phyloP scores from a whole-genome alignment of 2,888 invertebrate genomes.

The Cephus pulcher region DNA sequence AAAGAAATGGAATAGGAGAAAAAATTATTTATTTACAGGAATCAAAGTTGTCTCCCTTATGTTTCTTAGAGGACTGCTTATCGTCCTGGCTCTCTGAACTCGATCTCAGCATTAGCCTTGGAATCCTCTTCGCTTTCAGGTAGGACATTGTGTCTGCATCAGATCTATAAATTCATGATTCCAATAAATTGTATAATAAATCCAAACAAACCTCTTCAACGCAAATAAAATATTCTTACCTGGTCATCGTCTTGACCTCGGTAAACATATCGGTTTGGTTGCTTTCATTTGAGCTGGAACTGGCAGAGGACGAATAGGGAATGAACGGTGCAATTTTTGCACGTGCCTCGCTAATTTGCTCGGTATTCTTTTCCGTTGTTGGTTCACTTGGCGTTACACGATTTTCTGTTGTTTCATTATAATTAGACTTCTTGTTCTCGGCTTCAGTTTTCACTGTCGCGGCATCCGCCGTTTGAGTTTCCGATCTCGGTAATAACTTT shows the following conservation, averaged over 20 bases:
- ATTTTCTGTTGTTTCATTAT: slow-evolving; percentile 27
- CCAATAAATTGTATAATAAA: slow-evolving; percentile 11
- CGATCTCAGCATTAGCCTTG: slow-evolving; percentile 52
- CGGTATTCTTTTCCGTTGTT: slow-evolving; percentile 11
- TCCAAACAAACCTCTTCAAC: background rate
- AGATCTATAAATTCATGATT: slow-evolving; percentile 41
- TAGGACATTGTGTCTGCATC: slow-evolving; percentile 53
- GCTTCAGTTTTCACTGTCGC: slow-evolving; percentile 34
- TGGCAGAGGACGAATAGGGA: slow-evolving; percentile 37
- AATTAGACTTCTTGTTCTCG: slow-evolving; percentile 35
- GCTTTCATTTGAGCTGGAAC: slow-evolving; percentile 30
- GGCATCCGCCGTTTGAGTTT: slow-evolving; percentile 37
- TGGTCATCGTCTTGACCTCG: slow-evolving; percentile 40
- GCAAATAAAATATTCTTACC: slow-evolving; percentile 29
- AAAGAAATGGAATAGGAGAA: slow-evolving; percentile 10
- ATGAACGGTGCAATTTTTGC: slow-evolving; percentile 31
- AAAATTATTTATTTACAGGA: slow-evolving; percentile 64
- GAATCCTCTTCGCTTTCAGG: slow-evolving; percentile 57
- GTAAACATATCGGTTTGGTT: slow-evolving; percentile 42
- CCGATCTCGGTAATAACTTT: slow-evolving; percentile 58
- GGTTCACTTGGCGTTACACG: background rate
- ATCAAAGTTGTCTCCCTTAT: slow-evolving; percentile 59
- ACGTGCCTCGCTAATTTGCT: slow-evolving; percentile 19
- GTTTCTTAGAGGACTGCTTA: slow-evolving; percentile 53
- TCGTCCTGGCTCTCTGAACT: slow-evolving; percentile 49